Conservation (phyloP, 2,113 vertebrate species). For the Acanthochromis polyacanthus region DNA sequence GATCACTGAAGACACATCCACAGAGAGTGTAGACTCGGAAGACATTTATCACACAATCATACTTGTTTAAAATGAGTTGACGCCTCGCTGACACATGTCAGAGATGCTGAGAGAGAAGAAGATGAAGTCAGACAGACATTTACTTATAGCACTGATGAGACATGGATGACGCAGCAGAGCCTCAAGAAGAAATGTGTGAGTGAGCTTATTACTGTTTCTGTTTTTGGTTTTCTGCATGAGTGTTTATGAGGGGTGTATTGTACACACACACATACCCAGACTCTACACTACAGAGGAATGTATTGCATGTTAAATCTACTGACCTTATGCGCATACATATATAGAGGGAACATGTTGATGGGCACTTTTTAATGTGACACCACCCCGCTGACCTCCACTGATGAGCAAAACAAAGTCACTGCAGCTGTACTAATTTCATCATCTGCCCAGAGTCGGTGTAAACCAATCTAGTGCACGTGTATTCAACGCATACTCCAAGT, state of each 20-base stretch:
- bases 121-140: slow-evolving; percentile 30
- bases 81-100: neutral
- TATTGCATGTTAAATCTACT: slow-evolving; percentile 4
- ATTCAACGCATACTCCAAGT: too few relatives aligned
- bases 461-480: too few relatives aligned
- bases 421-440: slow-evolving; percentile 1
- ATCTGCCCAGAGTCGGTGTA: too few relatives aligned
- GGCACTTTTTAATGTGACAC: slow-evolving; percentile 25
- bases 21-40: neutral
- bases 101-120: slow-evolving; percentile 24
- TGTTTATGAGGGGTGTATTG: neutral
- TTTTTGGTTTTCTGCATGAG: neutral
- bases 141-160: neutral
- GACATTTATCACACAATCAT: slow-evolving; percentile 2
- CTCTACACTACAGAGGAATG: neutral
- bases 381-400: neutral
- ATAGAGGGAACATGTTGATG: slow-evolving; percentile 1
- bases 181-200: neutral
- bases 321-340: neutral
- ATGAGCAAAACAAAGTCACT: slow-evolving; percentile 9
- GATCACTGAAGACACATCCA: neutral
- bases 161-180: neutral
- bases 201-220: neutral
- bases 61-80: slow-evolving; percentile 11
- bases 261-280: too few relatives aligned